Base-by-base conservation (phyloP, 2,888 invertebrate genomes). In the Caenorhabditis sp. region DNA sequence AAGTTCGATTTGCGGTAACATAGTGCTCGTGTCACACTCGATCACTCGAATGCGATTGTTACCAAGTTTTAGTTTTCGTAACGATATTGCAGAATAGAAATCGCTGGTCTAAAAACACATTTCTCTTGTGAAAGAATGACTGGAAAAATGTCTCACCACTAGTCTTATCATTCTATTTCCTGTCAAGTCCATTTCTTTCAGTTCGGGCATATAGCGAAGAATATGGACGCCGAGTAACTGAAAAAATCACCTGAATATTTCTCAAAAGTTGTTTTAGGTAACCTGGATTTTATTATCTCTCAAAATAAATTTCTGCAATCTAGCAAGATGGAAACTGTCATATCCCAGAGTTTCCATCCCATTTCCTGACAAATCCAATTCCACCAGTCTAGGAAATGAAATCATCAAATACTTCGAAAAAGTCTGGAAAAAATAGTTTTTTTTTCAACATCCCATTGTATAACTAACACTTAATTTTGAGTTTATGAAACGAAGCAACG, bases 131-230 rank as follows among this genome's bases (percentile, higher is more conserved):
- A n/a, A n/a, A n/a, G n/a, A n/a, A n/a, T n/a, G n/a, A n/a, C n/a
- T n/a, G n/a, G n/a, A n/a, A n/a, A n/a, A n/a, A n/a, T n/a, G 8
- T 36, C 26, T 59, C 51, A 75, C 77, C 57, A 75, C 72, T 27
- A 78, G 61, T 53, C 66, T 27, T 1, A 66, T 58, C 51, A 78
- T 58, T 24, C 60, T 49, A 51, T 78, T 78, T 0, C 62, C 65
- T 23, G 65, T 76, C 51, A 78, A 53, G 43, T 78, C 69, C 24
- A 78, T 53, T 6, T 65, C 57, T 37, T 61, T 37, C 23, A 78
- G 62, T 4, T 43, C 61, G 4, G 76, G 78, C 75, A 78, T 72
- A 43, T 72, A 78, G 1, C 78, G 72, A 21, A 78, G 69, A 19
- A 71, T 69, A 58, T 78, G 69, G 23, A 73, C 67, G 5, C 71